Conservation (phyloP, 1,140 invertebrate genomes). For the Aphis gossypii region DNA sequence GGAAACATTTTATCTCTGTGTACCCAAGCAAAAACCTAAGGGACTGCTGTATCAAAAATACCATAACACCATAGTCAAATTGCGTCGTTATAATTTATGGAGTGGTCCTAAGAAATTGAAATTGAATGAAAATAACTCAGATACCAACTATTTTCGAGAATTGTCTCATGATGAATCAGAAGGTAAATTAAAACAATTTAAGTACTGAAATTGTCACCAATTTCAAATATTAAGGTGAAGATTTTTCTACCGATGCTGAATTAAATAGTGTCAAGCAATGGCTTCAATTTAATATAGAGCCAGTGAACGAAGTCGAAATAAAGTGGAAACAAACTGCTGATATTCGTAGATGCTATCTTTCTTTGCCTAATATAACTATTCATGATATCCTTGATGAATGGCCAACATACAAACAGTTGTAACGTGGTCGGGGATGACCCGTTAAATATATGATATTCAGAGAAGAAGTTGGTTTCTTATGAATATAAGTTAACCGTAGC, state of each 20-base stretch:
- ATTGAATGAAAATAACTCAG: not conserved
- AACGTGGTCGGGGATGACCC: too few relatives aligned
- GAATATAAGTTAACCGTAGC: too few relatives aligned
- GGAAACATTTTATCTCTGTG: not conserved
- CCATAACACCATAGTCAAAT: not conserved
- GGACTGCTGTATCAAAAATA: not conserved
- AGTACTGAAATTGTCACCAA: not conserved
- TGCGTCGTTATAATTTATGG: constrained; percentile 6
- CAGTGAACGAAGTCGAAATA: not conserved
- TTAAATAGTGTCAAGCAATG: constrained; percentile 31
- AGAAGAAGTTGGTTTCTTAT: too few relatives aligned
- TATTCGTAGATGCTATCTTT: not conserved
- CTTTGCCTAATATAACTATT: not conserved
- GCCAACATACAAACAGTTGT: not conserved
- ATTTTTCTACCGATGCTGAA: not conserved
- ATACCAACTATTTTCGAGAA: not conserved
- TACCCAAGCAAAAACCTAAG: not conserved
- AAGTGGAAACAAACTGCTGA: constrained; percentile 3
- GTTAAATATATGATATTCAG: too few relatives aligned
- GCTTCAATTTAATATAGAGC: constrained; percentile 8
- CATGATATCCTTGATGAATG: constrained; percentile 24
- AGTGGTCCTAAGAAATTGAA: not conserved
- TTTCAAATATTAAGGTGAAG: not conserved
- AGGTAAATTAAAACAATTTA: constrained; percentile 16
- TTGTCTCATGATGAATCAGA: not conserved